Percentiles rank a stretch among this genome's conserved stretches.
phyloP scores from a whole-genome alignment of 1,140 invertebrate genomes.

The Drosophila erecta region DNA sequence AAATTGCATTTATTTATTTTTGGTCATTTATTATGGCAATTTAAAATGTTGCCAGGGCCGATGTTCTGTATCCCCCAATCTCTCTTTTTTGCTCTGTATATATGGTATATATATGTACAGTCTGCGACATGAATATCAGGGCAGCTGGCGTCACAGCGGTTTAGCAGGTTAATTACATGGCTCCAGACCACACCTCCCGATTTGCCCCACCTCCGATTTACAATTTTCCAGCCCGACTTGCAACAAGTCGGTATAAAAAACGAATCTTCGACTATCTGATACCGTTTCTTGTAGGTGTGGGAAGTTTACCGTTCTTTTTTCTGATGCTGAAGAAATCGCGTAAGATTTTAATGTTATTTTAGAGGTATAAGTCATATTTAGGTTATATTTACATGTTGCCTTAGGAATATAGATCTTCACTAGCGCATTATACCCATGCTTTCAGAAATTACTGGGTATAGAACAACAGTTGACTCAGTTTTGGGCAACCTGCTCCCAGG shows the following conservation, averaged over 20 bases:
- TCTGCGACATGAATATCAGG: constrained; percentile 46
- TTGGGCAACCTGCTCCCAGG: constrained; percentile 21
- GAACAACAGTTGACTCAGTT: constrained; percentile 23
- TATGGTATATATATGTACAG: constrained; percentile 12
- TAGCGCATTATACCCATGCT: not conserved
- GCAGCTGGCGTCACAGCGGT: constrained; percentile 68
- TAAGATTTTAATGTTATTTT: not conserved
- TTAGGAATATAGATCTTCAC: not conserved
- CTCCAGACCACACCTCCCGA: constrained; percentile 31
- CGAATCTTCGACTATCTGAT: constrained; percentile 1
- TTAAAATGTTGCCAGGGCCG: constrained; percentile 32
- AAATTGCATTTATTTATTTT: constrained; percentile 34
- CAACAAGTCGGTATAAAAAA: constrained; percentile 5
- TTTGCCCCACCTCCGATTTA: constrained; percentile 4
- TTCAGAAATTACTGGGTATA: constrained; percentile 1
- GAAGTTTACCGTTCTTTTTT: too few species aligned
- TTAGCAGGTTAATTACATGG: constrained; percentile 76
- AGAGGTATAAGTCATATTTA: too few species aligned
- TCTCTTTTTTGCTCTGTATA: not conserved
- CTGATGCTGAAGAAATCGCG: not conserved
- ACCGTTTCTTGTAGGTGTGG: not conserved
- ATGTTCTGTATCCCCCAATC: not conserved
- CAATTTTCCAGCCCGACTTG: constrained; percentile 4
- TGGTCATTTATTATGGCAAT: constrained; percentile 50
- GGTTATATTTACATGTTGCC: not conserved